phyloP scores from a whole-genome alignment of 2,113 vertebrate genomes.

The Trogon surrucura region DNA sequence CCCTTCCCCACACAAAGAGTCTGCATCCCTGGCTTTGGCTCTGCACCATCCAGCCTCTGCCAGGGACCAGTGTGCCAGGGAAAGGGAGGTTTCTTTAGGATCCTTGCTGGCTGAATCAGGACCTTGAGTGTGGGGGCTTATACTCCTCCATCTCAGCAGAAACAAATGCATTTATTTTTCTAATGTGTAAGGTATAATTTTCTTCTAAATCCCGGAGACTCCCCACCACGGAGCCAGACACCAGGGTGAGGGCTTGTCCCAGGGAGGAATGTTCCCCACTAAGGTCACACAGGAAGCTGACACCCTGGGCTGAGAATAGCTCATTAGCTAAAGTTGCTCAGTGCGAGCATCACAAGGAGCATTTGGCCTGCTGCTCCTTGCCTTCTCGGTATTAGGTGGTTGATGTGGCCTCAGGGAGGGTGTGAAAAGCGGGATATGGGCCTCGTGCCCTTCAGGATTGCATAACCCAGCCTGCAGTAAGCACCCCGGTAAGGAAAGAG shows the following conservation, averaged over 20 bases:
- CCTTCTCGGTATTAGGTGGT: not conserved
- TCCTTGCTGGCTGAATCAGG: not conserved
- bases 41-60: not conserved
- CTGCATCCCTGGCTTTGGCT: not conserved
- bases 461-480: not conserved
- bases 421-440: not conserved
- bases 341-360: not conserved
- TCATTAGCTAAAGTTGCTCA: not conserved
- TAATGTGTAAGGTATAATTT: not conserved
- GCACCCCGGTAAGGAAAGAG: not conserved
- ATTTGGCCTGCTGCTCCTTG: not conserved
- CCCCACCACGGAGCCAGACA: accelerated
- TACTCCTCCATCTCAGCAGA: not conserved
- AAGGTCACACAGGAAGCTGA: constrained; percentile 59
- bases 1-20: not conserved
- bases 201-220: not conserved
- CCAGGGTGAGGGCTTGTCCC: accelerated
- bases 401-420: not conserved
- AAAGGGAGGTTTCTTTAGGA: not conserved
- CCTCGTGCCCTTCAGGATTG: not conserved
- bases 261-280: constrained; percentile 32
- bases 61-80: not conserved
- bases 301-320: constrained; percentile 50
- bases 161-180: accelerated
- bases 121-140: not conserved